Evolutionary conservation across 2,797 vertebrate species (phyloP).

Genomic region (Varecia variegata): DNA sequence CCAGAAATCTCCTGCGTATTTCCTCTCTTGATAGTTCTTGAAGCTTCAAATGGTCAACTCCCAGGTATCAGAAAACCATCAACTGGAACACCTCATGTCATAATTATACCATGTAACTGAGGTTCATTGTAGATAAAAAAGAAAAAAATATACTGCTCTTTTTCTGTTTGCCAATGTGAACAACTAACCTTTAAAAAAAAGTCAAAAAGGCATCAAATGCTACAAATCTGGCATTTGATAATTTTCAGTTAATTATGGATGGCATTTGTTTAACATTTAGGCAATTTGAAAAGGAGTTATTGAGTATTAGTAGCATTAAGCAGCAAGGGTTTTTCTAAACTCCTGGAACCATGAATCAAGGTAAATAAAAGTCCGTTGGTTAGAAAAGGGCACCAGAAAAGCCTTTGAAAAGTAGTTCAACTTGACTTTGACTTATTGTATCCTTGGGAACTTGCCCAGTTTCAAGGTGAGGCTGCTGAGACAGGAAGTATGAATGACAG

Average conservation of each 20-base stretch:
- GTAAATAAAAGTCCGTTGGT: slow-evolving; percentile 55
- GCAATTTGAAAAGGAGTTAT: slow-evolving; percentile 53
- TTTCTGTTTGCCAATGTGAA: not conserved
- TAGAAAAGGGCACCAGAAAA: slow-evolving; percentile 54
- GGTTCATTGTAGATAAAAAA: not conserved
- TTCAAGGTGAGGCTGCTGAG: slow-evolving; percentile 48
- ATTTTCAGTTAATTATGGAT: slow-evolving; percentile 68
- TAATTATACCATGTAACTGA: not conserved
- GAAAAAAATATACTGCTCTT: not conserved
- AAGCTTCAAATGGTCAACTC: not conserved
- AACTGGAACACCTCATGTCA: not conserved
- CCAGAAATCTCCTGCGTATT: not conserved
- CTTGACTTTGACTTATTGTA: slow-evolving; percentile 39
- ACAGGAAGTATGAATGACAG: slow-evolving; percentile 36
- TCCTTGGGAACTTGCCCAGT: slow-evolving; percentile 46
- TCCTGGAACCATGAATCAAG: slow-evolving; percentile 56
- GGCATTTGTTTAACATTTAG: slow-evolving; percentile 65
- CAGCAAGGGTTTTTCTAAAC: slow-evolving; percentile 62
- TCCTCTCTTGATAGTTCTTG: not conserved
- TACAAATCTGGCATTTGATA: slow-evolving; percentile 68
- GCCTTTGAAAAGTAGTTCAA: slow-evolving; percentile 49
- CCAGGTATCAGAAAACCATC: not conserved
- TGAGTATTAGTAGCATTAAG: slow-evolving; percentile 48
- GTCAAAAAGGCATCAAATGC: not conserved
- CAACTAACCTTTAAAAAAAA: not conserved